Percentiles rank a stretch among this genome's conserved stretches.
phyloP scores from a whole-genome alignment of 2,888 invertebrate species.

The Phragmatobia fuliginosa region DNA sequence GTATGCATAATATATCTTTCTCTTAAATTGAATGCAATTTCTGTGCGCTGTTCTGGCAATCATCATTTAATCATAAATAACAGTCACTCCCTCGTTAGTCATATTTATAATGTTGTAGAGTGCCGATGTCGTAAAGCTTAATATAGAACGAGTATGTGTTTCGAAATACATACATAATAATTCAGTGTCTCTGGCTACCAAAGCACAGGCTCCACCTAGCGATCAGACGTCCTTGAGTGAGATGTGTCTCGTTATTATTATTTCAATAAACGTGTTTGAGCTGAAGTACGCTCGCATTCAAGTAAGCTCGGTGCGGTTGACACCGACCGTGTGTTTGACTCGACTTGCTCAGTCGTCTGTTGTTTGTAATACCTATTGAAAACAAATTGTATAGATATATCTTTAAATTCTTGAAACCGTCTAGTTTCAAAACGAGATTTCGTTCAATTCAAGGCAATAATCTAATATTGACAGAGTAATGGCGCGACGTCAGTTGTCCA shows the following conservation, averaged over 20 bases:
- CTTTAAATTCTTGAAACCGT: background rate
- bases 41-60: no score
- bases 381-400: background rate
- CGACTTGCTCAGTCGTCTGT: background rate
- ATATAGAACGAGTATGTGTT: background rate
- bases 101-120: background rate
- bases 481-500: slow-evolving; percentile 42
- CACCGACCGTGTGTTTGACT: background rate
- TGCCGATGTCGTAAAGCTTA: background rate
- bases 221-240: background rate
- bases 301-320: background rate
- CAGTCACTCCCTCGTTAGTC: background rate
- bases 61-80: no score
- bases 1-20: no score
- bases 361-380: background rate
- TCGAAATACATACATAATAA: background rate
- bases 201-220: background rate
- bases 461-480: slow-evolving; percentile 45
- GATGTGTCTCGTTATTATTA: background rate
- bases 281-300: background rate
- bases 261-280: background rate
- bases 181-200: background rate
- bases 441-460: slow-evolving; percentile 43
- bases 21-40: no score
- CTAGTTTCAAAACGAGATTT: slow-evolving; percentile 15